Percentiles rank a stretch among this genome's conserved stretches.
phyloP scores from a whole-genome alignment of 1,140 invertebrate species.

The Ceratosolen solmsi region DNA sequence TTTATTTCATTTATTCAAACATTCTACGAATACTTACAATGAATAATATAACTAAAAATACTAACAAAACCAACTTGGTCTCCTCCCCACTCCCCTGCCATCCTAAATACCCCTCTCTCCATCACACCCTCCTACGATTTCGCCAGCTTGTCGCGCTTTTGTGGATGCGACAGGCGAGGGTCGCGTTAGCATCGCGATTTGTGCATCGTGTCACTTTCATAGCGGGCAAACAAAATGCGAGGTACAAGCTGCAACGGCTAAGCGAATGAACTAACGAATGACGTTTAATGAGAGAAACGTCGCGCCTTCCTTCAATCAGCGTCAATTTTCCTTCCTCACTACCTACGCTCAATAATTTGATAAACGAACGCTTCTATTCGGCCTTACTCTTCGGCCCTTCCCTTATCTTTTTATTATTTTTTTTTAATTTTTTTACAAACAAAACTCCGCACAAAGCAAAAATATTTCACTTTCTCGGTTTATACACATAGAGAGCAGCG shows the following conservation, averaged over 20 bases:
- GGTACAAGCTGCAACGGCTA: slow-evolving; percentile 42
- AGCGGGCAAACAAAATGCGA: slow-evolving; percentile 45
- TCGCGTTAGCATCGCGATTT: slow-evolving; percentile 9
- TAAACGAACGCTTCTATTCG: slow-evolving; percentile 49
- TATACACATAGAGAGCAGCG: neutral
- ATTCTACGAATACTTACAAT: slow-evolving; percentile 34
- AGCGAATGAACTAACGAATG: slow-evolving; percentile 68
- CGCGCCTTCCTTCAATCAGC: slow-evolving; percentile 68
- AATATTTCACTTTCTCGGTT: slow-evolving; percentile 2
- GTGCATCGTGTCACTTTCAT: slow-evolving; percentile 31
- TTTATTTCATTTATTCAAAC: slow-evolving; percentile 51
- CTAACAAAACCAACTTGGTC: neutral
- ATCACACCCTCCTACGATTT: no score
- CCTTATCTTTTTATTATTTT: neutral
- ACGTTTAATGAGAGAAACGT: slow-evolving; percentile 65
- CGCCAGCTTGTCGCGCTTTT: no score
- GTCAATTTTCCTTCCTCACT: slow-evolving; percentile 60
- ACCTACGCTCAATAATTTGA: slow-evolving; percentile 66
- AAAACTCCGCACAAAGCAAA: neutral
- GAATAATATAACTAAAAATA: slow-evolving; percentile 47
- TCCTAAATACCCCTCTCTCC: no score
- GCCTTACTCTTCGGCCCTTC: neutral
- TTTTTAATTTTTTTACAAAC: neutral
- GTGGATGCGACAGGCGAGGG: slow-evolving; percentile 26
- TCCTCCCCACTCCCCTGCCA: no score